These are phyloP conservation scores for Panagrolaimus sp. DNA, from an alignment of 1,140 invertebrate species.

Conservation along the genomic window DNA sequence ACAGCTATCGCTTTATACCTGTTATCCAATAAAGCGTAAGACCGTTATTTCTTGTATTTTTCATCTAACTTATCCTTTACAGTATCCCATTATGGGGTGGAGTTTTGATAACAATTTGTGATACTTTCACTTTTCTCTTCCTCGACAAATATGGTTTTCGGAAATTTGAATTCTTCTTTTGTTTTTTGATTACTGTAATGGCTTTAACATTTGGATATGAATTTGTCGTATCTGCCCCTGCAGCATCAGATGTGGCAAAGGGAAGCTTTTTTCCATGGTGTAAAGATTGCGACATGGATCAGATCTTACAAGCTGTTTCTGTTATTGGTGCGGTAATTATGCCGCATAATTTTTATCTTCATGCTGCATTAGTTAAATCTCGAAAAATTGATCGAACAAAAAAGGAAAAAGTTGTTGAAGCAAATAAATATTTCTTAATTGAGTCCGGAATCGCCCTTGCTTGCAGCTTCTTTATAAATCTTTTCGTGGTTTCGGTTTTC, in stretches of 20 bases:
- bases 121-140: conserved; percentile 85
- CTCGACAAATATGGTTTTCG: conserved; percentile 83
- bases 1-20: conserved; percentile 76
- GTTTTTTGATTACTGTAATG: conserved; percentile 76
- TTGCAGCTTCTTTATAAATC: conserved; percentile 79
- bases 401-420: conserved; percentile 68
- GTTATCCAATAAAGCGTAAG: conserved; percentile 69
- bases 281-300: conserved; percentile 67
- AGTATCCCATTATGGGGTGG: conserved; percentile 75
- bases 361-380: conserved; percentile 80
- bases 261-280: conserved; percentile 79
- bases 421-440: conserved; percentile 81
- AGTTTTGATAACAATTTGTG: conserved; percentile 77
- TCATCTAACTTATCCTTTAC: neutral
- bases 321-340: conserved; percentile 88
- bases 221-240: conserved; percentile 67
- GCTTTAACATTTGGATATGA: conserved; percentile 83
- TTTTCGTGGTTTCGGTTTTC: conserved; percentile 82
- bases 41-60: neutral
- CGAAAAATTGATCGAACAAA: conserved; percentile 73
- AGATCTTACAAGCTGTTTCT: conserved; percentile 75
- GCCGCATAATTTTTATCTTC: conserved; percentile 86
- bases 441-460: conserved; percentile 76
- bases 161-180: conserved; percentile 82
- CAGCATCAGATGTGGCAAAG: conserved; percentile 64